Base-by-base conservation (phyloP, 92 coral and sea anemone species). In the Siderastrea siderea region DNA sequence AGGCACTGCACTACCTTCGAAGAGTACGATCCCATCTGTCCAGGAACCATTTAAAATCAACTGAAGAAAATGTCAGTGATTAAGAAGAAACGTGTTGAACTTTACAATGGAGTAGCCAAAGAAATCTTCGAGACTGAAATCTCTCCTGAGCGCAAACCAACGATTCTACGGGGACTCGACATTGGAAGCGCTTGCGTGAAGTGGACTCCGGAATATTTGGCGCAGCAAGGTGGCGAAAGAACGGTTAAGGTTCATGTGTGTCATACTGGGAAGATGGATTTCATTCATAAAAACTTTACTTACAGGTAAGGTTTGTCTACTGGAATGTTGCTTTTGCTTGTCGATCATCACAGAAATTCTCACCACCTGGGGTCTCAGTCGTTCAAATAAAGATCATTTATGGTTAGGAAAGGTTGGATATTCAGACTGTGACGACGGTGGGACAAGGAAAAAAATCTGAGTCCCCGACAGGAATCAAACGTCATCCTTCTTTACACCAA, bases 181-280 rank as follows among this genome's bases (percentile, higher is more conserved):
- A 71, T 93, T 53, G 98, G 98, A 13, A 91, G 76, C 9, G 94
- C 96, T 10, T 62, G 86, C 0, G 81, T 53, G 17, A 95, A 93
- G 60, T 95, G 98, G 98, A 88, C 85, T 14, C 92, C 96, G 1
- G 90, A 95, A n/a, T 95, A 95, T 88, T 49, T 95, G 13, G 88
- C 96, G 45, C 74, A 85, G 53, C 73, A 67, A 49, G 96, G 90
- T 13, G 93, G 91, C 9, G 90, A 90, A 16, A 93, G 79, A 43
- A 48, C 90, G 5, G 96, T 95, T 0, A 95, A 93, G 84, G 91
- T 95, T 77, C 98, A 95, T 63, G 98, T 95, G 17, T 90, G 98
- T 70, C 66, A 87, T 3, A 82, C 89, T 47, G 83, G 90, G 38
- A 86, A 88, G 54, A 93, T 95, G 98, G 98, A 95, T 71, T 95